Percentiles rank a stretch among this genome's conserved stretches.
Conservation (phyloP, 1,140 invertebrate species). For the Wiebesia pumilae region DNA sequence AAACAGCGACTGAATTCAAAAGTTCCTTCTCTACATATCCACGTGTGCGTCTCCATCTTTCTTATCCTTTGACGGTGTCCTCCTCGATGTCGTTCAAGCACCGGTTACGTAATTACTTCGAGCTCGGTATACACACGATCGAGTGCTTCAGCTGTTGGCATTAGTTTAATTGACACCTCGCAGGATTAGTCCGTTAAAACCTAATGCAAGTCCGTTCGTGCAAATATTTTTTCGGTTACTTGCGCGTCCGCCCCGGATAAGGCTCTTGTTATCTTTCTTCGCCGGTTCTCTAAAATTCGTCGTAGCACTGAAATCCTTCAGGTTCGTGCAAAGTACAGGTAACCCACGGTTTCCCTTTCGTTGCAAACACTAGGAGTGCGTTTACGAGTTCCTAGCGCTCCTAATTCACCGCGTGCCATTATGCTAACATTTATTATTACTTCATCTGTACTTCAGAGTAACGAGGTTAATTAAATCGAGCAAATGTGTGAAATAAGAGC, state of each 20-base stretch:
- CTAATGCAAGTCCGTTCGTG: too few relatives aligned
- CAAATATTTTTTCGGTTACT: too few relatives aligned
- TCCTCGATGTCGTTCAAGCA: neutral
- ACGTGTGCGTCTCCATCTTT: neutral
- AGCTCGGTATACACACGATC: neutral
- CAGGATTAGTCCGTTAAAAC: neutral
- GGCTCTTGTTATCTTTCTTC: neutral
- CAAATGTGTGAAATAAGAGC: neutral
- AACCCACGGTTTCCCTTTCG: neutral
- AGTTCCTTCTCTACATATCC: constrained; percentile 9
- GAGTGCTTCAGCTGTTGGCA: too few relatives aligned
- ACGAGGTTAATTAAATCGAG: neutral
- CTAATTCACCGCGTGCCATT: neutral
- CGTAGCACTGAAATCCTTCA: neutral
- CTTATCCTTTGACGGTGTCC: neutral
- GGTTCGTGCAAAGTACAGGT: neutral
- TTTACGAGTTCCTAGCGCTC: neutral
- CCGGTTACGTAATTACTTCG: neutral
- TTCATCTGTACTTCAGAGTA: neutral
- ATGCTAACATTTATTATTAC: neutral
- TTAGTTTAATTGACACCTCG: neutral
- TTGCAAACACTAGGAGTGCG: neutral
- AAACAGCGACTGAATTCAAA: constrained; percentile 27
- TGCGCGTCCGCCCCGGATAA: neutral
- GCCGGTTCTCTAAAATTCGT: neutral